These are phyloP conservation scores for Cremastinae sp. DNA, from an alignment of 2,888 invertebrate species.

Conservation along the genomic window DNA sequence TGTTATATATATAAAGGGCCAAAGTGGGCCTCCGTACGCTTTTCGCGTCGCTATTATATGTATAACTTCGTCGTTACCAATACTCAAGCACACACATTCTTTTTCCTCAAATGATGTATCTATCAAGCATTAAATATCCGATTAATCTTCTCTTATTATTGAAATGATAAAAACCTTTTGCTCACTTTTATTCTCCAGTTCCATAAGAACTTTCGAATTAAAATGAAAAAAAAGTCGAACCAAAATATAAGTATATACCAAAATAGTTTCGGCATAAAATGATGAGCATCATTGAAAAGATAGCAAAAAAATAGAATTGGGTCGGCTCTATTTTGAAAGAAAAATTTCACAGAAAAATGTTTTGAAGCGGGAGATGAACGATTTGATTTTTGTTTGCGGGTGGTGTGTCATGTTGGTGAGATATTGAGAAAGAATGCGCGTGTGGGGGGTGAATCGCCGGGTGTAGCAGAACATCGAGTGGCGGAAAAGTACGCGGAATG, in stretches of 20 bases:
- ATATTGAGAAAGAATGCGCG: slow-evolving; percentile 12
- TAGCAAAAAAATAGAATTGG: too few species aligned
- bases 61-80: background rate
- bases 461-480: slow-evolving; percentile 53
- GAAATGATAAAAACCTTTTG: too few species aligned
- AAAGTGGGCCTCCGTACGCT: slow-evolving; percentile 48
- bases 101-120: too few species aligned
- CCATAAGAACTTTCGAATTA: too few species aligned
- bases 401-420: slow-evolving; percentile 7
- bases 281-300: too few species aligned
- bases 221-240: too few species aligned
- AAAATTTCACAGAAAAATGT: background rate
- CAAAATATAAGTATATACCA: too few species aligned
- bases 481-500: slow-evolving; percentile 75
- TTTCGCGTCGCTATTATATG: slow-evolving; percentile 18
- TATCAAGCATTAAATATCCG: too few species aligned
- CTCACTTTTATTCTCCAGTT: too few species aligned
- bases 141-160: too few species aligned
- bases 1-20: slow-evolving; percentile 51
- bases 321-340: too few species aligned
- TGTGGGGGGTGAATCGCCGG: background rate
- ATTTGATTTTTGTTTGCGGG: slow-evolving; percentile 45
- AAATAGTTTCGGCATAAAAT: too few species aligned
- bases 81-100: background rate
- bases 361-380: slow-evolving; percentile 17